Conservation (phyloP, 2,888 invertebrate species). For the Peribatodes rhomboidaria region DNA sequence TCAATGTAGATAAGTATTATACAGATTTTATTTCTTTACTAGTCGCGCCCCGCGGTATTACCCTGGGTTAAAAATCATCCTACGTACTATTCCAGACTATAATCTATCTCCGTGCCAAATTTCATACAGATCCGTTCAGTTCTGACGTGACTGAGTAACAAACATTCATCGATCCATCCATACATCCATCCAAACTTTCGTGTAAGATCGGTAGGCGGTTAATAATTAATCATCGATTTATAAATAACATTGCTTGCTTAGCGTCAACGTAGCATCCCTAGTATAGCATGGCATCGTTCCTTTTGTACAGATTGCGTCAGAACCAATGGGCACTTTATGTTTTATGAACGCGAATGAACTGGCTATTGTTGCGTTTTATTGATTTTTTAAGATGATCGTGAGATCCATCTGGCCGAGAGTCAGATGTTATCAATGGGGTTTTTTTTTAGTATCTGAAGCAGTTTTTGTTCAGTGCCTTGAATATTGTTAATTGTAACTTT, state of each 20-base stretch:
- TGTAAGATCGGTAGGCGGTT: too few species aligned
- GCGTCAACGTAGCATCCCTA: slow-evolving; percentile 25
- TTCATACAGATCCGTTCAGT: too few species aligned
- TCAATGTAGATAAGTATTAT: too few species aligned
- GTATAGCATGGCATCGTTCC: slow-evolving; percentile 46
- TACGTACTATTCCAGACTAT: too few species aligned
- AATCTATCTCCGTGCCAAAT: too few species aligned
- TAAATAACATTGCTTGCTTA: not conserved
- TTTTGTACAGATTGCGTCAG: slow-evolving; percentile 46
- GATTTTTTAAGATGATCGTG: slow-evolving; percentile 41
- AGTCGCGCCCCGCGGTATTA: too few species aligned
- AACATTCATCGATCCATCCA: too few species aligned
- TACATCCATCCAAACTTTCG: too few species aligned
- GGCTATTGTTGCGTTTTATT: slow-evolving; percentile 44
- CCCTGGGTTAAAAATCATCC: too few species aligned
- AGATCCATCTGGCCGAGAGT: slow-evolving; percentile 25
- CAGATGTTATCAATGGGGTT: slow-evolving; percentile 24
- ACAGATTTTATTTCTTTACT: too few species aligned
- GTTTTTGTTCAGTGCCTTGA: not conserved
- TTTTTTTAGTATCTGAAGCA: not conserved
- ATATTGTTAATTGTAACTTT: not conserved
- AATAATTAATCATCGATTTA: not conserved
- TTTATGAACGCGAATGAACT: slow-evolving; percentile 46
- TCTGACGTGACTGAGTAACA: too few species aligned
- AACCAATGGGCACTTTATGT: slow-evolving; percentile 40